A percentile compares a stretch with the other conserved stretches of the same genome.
These are phyloP conservation scores for Halocaridina rubra DNA, from an alignment of 2,888 invertebrate species.

Conservation along the genomic window DNA sequence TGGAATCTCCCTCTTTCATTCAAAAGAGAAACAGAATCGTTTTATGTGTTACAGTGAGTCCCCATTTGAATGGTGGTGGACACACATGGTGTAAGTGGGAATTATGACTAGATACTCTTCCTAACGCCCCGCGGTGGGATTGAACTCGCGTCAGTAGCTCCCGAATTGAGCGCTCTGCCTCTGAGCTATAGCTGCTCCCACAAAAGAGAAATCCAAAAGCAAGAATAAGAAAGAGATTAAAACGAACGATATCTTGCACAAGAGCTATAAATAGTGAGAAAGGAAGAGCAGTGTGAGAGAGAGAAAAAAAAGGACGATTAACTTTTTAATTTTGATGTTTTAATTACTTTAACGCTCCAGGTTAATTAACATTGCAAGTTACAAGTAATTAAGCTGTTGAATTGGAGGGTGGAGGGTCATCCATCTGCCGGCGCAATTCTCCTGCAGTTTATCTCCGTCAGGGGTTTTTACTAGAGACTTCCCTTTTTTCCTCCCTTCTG, in stretches of 20 bases:
- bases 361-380: neutral
- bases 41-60: too few species aligned
- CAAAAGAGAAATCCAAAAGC: too few species aligned
- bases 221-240: too few species aligned
- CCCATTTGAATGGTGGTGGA: too few species aligned
- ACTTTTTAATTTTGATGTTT: neutral
- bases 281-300: neutral
- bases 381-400: neutral
- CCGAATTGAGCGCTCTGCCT: too few species aligned
- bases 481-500: neutral
- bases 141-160: too few species aligned
- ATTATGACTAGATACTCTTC: too few species aligned
- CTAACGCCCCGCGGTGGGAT: too few species aligned
- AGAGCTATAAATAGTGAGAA: neutral
- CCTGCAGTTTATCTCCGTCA: neutral
- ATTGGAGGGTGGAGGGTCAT: neutral
- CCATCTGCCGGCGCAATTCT: neutral
- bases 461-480: neutral
- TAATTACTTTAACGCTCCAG: neutral
- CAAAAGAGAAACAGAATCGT: too few species aligned
- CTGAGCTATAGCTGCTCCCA: too few species aligned
- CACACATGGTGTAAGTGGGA: too few species aligned
- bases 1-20: too few species aligned
- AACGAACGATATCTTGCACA: neutral
- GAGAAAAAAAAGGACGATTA: neutral